Conservation (phyloP, 2,113 vertebrate genomes). For the Pholis gunnellus region DNA sequence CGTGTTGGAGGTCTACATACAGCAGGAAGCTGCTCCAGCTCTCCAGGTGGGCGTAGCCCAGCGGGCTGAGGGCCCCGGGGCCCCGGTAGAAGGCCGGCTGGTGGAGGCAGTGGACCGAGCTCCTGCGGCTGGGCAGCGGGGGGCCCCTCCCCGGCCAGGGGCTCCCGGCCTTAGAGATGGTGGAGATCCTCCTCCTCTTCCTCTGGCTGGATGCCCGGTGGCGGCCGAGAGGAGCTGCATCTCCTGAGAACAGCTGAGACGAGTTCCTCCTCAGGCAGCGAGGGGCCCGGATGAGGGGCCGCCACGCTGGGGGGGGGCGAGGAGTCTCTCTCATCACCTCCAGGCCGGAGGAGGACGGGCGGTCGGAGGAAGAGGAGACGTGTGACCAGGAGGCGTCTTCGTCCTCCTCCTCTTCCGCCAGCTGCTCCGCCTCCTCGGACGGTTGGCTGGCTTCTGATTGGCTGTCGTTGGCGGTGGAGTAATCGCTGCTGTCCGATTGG, state of each 20-base stretch:
- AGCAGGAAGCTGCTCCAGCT: constrained; percentile 87
- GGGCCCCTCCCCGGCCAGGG: constrained; percentile 72
- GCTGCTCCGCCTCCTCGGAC: constrained; percentile 46
- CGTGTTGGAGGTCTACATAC: constrained; percentile 82
- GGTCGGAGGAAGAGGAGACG: not conserved
- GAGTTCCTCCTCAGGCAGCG: constrained; percentile 86
- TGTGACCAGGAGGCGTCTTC: constrained; percentile 41
- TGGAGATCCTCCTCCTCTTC: constrained; percentile 76
- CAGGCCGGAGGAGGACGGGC: not conserved
- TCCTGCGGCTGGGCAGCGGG: constrained; percentile 59
- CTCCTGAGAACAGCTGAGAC: constrained; percentile 78
- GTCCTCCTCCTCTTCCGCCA: constrained; percentile 42
- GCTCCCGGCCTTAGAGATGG: constrained; percentile 75
- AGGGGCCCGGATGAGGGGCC: constrained; percentile 78
- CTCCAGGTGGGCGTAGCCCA: constrained; percentile 71
- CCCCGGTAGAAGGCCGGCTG: constrained; percentile 53
- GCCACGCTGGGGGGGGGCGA: fast-evolving
- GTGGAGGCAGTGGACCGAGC: constrained; percentile 64
- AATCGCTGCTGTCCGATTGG: constrained; percentile 62
- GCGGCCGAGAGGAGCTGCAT: constrained; percentile 56
- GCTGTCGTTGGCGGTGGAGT: constrained; percentile 39
- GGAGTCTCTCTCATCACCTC: constrained; percentile 12
- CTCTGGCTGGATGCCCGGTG: constrained; percentile 81
- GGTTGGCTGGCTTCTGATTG: constrained; percentile 68
- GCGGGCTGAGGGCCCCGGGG: constrained; percentile 40